Base-by-base conservation (phyloP, 2,113 vertebrate species). In the Zosterops japonicus region DNA sequence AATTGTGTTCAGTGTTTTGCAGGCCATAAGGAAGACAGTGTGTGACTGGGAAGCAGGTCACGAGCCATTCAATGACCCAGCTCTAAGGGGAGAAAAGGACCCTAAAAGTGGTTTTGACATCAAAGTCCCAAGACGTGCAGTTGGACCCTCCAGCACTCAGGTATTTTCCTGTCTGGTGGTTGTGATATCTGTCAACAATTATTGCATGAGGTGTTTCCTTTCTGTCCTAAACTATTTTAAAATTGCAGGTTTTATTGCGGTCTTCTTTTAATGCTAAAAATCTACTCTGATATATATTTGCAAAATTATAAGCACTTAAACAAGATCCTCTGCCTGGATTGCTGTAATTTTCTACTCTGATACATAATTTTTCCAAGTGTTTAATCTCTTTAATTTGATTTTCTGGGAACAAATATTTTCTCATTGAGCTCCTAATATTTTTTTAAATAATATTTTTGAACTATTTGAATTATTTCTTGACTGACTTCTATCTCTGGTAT, bases 101-200 rank as follows among this genome's bases (percentile, higher is more conserved):
- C 98, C 98, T n/a, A 99, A 99, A 96, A 98, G 98, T 23, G 98
- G 98, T 33, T 99, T 99, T 72, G 98, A 99, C 84, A 99, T 99
- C 91, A 99, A 98, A 97, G 98, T 99, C 79, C 98, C 98, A 2
- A 98, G 98, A 41, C 98, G 98, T 23, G 98, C 98, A 9, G 98
- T 99, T 64, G 98, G 98, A 90, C 98, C 98, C 33, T 99, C 98
- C 63, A 99, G 98, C 96, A 99, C 98, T 8, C 98, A 99, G 98
- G 98, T 99, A 97, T 95, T 82, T 85, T n/a, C 47, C 41, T 57
- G 9, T 77, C 59, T 92, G 44, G 56, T 92, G 86, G 46, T 82
- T 92, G 44, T 90, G 74, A 14, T 49, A 29, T 13, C 75, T 88
- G 42, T 76, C 60, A 72, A 27, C 49, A 75, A 50, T 56, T 74